A percentile compares a stretch with the other conserved stretches of the same genome.
Conservation (phyloP, 1,140 invertebrate genomes). For the Zaprionus lachaisei region DNA sequence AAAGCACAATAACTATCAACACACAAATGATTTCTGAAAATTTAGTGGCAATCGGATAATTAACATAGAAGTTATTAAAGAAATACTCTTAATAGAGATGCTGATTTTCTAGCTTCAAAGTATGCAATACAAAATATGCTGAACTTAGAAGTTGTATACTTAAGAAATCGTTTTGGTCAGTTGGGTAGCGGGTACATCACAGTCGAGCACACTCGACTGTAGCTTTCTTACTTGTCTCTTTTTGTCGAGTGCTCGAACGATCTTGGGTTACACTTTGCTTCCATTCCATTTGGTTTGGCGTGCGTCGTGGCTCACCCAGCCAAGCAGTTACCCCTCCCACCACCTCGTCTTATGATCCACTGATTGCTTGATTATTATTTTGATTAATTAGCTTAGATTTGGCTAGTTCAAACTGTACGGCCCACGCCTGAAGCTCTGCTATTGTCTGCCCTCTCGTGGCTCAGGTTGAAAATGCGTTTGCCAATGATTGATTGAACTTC, state of each 20-base stretch:
- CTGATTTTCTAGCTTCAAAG: too few relatives aligned
- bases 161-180: too few relatives aligned
- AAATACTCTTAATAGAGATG: too few relatives aligned
- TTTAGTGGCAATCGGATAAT: too few relatives aligned
- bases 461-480: constrained; percentile 73
- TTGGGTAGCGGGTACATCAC: too few relatives aligned
- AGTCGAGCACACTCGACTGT: constrained; percentile 13
- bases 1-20: too few relatives aligned
- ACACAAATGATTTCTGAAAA: too few relatives aligned
- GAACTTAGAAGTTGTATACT: too few relatives aligned
- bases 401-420: constrained; percentile 80
- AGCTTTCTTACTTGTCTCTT: constrained; percentile 3
- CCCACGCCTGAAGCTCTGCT: constrained; percentile 70
- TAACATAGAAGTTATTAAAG: too few relatives aligned
- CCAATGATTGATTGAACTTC: constrained; percentile 81
- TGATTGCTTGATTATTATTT: constrained; percentile 83
- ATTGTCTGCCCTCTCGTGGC: constrained; percentile 53
- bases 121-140: too few relatives aligned
- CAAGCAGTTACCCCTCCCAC: constrained; percentile 14
- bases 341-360: constrained; percentile 64
- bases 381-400: constrained; percentile 83
- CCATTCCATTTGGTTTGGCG: constrained; percentile 65
- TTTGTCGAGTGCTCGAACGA: constrained; percentile 38
- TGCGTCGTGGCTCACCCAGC: constrained; percentile 75
- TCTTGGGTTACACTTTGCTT: constrained; percentile 56